Conservation (phyloP, 2,888 invertebrate species). For the Strigamia crassipes region DNA sequence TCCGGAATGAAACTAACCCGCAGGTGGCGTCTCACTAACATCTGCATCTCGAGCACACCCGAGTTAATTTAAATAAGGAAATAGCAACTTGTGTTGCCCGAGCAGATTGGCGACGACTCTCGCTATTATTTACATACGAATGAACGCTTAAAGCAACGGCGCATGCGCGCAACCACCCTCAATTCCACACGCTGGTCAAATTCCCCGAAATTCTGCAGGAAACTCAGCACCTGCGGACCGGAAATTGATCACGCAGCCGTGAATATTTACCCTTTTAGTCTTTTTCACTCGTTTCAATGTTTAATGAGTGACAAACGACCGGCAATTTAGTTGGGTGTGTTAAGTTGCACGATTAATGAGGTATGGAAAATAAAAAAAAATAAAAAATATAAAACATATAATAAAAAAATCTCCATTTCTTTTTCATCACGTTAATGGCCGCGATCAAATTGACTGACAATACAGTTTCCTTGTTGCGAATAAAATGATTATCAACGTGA, state of each 20-base stretch:
- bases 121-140: conserved; percentile 6
- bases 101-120: background rate
- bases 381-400: too few species aligned
- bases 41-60: background rate
- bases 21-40: conserved; percentile 6
- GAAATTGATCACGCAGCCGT: too few species aligned
- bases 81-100: background rate
- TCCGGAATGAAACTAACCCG: background rate
- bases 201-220: too few species aligned
- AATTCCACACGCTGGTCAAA: too few species aligned
- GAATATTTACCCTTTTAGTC: too few species aligned
- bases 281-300: background rate
- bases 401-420: too few species aligned
- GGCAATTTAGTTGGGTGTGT: background rate
- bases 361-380: too few species aligned
- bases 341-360: background rate
- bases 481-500: too few species aligned
- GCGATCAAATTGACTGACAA: background rate
- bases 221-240: too few species aligned
- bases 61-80: conserved; percentile 26
- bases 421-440: too few species aligned
- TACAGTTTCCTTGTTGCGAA: too few species aligned
- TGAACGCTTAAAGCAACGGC: background rate
- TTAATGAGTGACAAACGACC: background rate
- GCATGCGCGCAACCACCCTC: background rate